Evolutionary conservation across 1,140 invertebrate species (phyloP), one percentile per base, ranked within the genome.

Genomic region (Pseudomyrmex flavicornis): DNA sequence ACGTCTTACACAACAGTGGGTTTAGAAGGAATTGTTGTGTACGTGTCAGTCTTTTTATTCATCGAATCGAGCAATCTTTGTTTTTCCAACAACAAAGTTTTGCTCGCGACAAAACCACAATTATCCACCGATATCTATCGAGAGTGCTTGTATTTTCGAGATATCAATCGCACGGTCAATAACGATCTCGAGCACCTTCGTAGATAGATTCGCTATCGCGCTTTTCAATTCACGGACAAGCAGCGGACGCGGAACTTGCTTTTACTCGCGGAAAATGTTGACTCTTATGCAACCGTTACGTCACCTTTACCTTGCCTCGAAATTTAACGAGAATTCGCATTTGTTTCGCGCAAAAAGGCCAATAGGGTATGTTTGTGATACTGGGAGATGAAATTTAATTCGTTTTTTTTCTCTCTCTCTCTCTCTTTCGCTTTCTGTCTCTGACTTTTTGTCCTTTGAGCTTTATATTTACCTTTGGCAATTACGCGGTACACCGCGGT

Each of bases 151-250:
- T 58, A 79, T 48, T 58, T 46, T 26, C 63, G 7, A 79, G 26
- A 69, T 69, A 69, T 58, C 35, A 59, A 58, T 79, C 35, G 20
- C 20, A 58, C 15, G 8, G 35, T 48, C 65, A 59, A 70, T 58
- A 79, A 56, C 13, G 20, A 70, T 59, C 54, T 58, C 44, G 5
- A 59, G 65, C 22, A 48, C 52, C 54, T 79, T 58, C 35, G 35
- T 35, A 56, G 15, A 7, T 26, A 69, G 10, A 35, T 69, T 77
- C 17, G 9, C n/a, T 66, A 54, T 20, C 62, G 59, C 59, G n/a
- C 35, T 76, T 12, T n/a, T 52, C 62, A 46, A 68, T 48, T 12
- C 12, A 35, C 26, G 20, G 35, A 66, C 12, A 15, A 15, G 26
- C 17, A 15, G 12, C 46, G 13, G 35, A n/a, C 20, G 59, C 13